These are phyloP conservation scores for Andrena marginata DNA, from an alignment of 2,888 invertebrate species.

Conservation along the genomic window DNA sequence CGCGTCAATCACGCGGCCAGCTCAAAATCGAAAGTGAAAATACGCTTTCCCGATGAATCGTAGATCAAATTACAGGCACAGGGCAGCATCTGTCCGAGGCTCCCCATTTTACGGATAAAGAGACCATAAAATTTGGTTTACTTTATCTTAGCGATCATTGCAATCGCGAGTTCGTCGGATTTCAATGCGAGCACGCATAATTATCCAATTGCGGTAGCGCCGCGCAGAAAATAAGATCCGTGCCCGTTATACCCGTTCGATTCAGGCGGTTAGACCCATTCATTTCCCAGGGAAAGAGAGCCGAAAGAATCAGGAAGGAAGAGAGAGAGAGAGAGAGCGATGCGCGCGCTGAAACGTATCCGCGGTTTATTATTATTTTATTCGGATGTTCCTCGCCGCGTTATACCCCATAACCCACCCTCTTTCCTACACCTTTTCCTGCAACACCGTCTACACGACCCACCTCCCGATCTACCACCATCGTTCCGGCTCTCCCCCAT, in stretches of 20 bases:
- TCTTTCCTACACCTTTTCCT: constrained; percentile 61
- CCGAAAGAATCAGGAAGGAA: constrained; percentile 38
- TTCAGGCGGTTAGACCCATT: constrained; percentile 6
- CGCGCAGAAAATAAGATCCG: not conserved
- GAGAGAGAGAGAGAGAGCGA: constrained; percentile 38
- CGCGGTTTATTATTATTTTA: constrained; percentile 84
- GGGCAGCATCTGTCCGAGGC: no score
- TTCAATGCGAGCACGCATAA: not conserved
- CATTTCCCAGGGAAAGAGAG: constrained; percentile 21
- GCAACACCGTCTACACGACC: constrained; percentile 38
- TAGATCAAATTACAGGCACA: not conserved
- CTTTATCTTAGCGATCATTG: no score
- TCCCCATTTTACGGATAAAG: no score
- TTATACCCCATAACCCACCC: constrained; percentile 74
- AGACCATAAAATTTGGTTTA: no score
- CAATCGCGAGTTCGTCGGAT: not conserved
- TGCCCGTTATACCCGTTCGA: not conserved
- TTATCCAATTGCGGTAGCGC: not conserved
- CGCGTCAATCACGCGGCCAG: constrained; percentile 19
- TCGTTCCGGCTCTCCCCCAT: constrained; percentile 42
- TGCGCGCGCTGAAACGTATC: constrained; percentile 53
- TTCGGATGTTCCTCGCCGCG: constrained; percentile 78
- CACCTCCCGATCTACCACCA: constrained; percentile 40
- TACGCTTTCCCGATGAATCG: constrained; percentile 8
- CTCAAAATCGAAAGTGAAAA: not conserved